Percentiles rank a stretch among this genome's conserved stretches.
These are phyloP conservation scores for Bufo bufo DNA, from an alignment of 2,113 vertebrate species.

Conservation along the genomic window DNA sequence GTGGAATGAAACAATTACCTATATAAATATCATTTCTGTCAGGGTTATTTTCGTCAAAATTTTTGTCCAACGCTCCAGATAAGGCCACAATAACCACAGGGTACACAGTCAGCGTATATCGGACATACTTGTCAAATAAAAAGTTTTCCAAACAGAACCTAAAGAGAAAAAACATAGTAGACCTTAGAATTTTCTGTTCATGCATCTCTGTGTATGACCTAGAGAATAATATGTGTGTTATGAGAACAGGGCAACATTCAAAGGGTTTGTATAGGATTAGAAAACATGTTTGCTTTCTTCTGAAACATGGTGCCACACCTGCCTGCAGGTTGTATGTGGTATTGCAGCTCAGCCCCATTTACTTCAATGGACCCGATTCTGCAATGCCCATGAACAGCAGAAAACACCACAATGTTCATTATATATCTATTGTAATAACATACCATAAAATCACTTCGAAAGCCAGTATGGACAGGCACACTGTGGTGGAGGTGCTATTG, in stretches of 20 bases:
- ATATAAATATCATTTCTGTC: constrained; percentile 64
- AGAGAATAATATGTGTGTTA: background rate
- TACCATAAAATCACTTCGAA: constrained; percentile 75
- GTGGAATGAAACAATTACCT: constrained; percentile 66
- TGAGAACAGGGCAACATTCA: background rate
- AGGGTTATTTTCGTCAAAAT: no score
- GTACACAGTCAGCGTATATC: constrained; percentile 77
- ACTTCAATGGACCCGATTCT: no score
- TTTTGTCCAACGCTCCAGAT: constrained; percentile 62
- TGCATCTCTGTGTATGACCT: background rate
- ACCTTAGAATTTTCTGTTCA: background rate
- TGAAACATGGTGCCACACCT: no score
- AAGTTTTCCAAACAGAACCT: constrained; percentile 82
- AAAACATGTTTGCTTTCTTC: no score
- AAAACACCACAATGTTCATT: background rate
- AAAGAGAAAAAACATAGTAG: constrained; percentile 27
- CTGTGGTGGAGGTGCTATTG: constrained; percentile 68
- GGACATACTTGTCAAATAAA: constrained; percentile 76
- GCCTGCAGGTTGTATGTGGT: no score
- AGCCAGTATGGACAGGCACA: constrained; percentile 75
- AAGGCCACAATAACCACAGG: constrained; percentile 76
- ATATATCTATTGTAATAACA: constrained; percentile 41
- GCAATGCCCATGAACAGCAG: no score
- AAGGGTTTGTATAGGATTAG: background rate
- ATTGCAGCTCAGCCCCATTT: no score